Base-by-base conservation (phyloP, 2,888 invertebrate genomes). In the Sinodicranocentrus sp. region DNA sequence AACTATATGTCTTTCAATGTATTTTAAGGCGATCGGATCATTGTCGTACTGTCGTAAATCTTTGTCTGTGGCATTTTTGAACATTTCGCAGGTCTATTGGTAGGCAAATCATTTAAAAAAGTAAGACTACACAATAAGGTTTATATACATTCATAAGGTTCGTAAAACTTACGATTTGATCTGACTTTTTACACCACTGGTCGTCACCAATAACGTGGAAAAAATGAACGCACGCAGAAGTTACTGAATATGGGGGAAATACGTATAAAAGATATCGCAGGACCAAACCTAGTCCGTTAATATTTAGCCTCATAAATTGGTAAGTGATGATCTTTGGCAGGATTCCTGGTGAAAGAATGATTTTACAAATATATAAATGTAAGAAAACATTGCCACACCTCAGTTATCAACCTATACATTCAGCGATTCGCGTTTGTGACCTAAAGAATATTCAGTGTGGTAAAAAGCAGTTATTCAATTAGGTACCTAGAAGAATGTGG, bases 241-340 rank as follows among this genome's bases (percentile, higher is more conserved):
- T 87, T 8, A 87, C 43, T 2, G 82, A 67, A 28, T 85, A 87
- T 0, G 84, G 84, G 0, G 87, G 87, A 33, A 79, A 87, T 21
- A 82, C 48, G 67, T 84, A 78, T 1, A 84, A 17, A 0, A 79
- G 8, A 15, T 82, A 86, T 0, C 80, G 67, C 2, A 83, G 17
- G 0, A 17, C n/a, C 0, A 19, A 10, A 3, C 21, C n/a, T 17
- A 77, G 52, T 2, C 17, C 59, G 1, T 13, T 21, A 5, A 52
- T 67, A n/a, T 44, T 15, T 1, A 59, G 33, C 23, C 82, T 59
- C 0, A 77, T 8, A 28, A 85, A 33, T 61, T 80, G 76, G 43
- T 77, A 86, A 0, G 61, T 77, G 21, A 85, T 15, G 10, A 78
- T 25, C 23, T 80, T 80, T 13, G 85, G 86, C 2, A 86, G 33